Evolutionary conservation across 1,140 invertebrate species (phyloP), one percentile per base, ranked within the genome.

Genomic region (Araneus ventricosus): DNA sequence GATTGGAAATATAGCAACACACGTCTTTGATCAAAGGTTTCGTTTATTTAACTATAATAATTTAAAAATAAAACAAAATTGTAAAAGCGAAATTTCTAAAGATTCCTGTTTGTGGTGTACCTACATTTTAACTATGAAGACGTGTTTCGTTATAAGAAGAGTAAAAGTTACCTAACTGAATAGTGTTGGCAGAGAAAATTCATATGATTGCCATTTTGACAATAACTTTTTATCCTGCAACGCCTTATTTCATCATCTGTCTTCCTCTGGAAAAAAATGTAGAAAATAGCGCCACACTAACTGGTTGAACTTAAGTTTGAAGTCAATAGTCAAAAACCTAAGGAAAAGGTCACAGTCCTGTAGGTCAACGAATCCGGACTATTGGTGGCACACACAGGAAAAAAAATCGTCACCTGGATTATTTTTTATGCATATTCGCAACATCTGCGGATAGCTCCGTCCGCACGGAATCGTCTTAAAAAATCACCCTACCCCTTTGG

Each of bases 401-500:
- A 90, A 89, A 90, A 80, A 79, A 20, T 57, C 39, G 59, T 91
- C 89, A 91, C 89, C 89, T 91, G 89, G 89, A 84, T 80, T 27
- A n/a, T 90, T 90, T 90, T 80, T 52, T 87, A 87, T 87, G 85
- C 41, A 57, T 84, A 45, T 41, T 84, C 6, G 24, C 70, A 84
- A 91, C 89, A 91, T 91, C 89, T 91, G 89, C 89, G 89, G 89
- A 91, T 91, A 91, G 57, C 89, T 91, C 57, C 79, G 89, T 89
- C 88, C 70, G 88, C 67, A 89, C 88, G 88, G 88, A 63, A 45
- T 75, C 63, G 61, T 59, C 89, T 79, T 82, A 52, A 84, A 91
- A 91, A 90, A 91, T 22, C 79, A 63, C 89, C 89, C 57, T 91
- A 91, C 89, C 89, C 89, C 79, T 84, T 91, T 89, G 37, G 41